Percentiles rank a stretch among this genome's conserved stretches.
These are phyloP conservation scores for Troglohyphantes excavatus DNA, from an alignment of 2,888 invertebrate genomes.

Conservation along the genomic window DNA sequence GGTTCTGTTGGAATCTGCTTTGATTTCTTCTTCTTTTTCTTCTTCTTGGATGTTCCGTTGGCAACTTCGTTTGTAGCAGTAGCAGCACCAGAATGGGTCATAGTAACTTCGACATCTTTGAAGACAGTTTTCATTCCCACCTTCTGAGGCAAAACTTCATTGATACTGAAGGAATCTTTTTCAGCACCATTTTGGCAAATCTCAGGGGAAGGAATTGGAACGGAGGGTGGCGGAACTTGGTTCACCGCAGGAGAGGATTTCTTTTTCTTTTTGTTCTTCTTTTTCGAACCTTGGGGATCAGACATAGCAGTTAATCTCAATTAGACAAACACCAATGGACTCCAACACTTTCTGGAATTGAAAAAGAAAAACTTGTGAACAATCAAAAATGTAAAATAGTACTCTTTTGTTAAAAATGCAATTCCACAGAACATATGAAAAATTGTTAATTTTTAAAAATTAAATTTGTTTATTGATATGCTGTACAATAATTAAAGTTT, in stretches of 20 bases:
- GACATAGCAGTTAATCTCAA: constrained; percentile 22
- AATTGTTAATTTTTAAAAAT: no score
- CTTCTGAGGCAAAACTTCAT: constrained; percentile 37
- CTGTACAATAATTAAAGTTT: no score
- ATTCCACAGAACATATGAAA: neutral
- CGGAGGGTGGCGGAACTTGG: neutral
- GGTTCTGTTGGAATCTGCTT: neutral
- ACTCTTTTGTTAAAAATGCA: neutral
- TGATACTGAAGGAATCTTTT: constrained; percentile 7
- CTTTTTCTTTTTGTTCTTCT: constrained; percentile 67
- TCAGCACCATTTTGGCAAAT: neutral
- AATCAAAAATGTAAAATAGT: neutral
- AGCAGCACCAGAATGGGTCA: constrained; percentile 39
- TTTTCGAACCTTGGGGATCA: constrained; percentile 51
- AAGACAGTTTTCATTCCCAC: constrained; percentile 31
- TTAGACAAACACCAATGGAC: neutral
- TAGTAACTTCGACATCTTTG: constrained; percentile 56
- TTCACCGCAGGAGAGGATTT: constrained; percentile 1
- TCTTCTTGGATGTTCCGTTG: constrained; percentile 20
- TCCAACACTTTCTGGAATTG: neutral
- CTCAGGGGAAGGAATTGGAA: neutral
- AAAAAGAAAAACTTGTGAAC: neutral
- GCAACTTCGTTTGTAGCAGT: neutral
- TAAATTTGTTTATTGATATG: no score
- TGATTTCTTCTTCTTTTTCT: constrained; percentile 68